Conservation (phyloP, 1,140 invertebrate species). For the Caenorhabditis elegans region WBcel235 BX284603.4:8731001-8731500, state of each 20-base stretch:
- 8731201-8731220: no score
- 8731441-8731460: not conserved
- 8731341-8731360: constrained; percentile 32
- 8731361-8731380: constrained; percentile 32
- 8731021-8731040: constrained; percentile 1
- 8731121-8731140: not conserved
- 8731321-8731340: constrained; percentile 32
- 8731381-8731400: not conserved
- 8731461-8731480: no score
- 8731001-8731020: not conserved
- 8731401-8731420: no score
- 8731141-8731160: no score
- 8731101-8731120: constrained; percentile 33
- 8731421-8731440: not conserved
- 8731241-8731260: no score
- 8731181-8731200: no score
- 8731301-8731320: constrained; percentile 26
- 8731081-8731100: constrained; percentile 6
- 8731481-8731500: no score
- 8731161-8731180: no score
- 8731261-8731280: no score
- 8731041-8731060: constrained; percentile 41
- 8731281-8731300: no score
- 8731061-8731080: constrained; percentile 20
- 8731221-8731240: no score